phyloP scores from a whole-genome alignment of 92 coral and sea anemone genomes.

The Pocillopora meandrina region DNA sequence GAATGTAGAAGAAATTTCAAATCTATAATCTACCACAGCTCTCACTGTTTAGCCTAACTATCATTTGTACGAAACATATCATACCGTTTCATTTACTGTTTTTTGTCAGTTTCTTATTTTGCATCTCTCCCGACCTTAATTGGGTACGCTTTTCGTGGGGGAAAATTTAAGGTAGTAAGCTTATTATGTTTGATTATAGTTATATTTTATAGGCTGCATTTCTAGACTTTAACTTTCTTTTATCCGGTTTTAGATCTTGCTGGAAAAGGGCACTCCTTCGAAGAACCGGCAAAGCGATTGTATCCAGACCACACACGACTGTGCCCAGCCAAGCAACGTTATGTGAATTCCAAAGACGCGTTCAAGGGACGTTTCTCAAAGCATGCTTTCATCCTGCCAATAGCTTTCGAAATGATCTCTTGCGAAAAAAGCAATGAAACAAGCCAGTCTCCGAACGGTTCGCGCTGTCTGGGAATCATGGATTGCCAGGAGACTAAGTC shows the following conservation, averaged over 20 bases:
- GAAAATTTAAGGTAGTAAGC: not conserved
- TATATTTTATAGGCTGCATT: not conserved
- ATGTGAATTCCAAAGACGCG: slow-evolving; percentile 19
- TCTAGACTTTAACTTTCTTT: not conserved
- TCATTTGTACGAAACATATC: too few species aligned
- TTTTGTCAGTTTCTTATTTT: too few species aligned
- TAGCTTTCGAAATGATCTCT: not conserved
- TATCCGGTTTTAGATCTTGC: not conserved
- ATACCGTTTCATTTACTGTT: too few species aligned
- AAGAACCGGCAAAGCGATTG: slow-evolving; percentile 14
- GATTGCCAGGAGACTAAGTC: slow-evolving; percentile 38
- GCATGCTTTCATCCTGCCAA: slow-evolving; percentile 7
- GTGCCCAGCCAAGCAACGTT: slow-evolving; percentile 22
- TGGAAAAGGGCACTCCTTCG: not conserved
- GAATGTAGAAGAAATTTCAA: too few species aligned
- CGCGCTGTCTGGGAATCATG: slow-evolving; percentile 37
- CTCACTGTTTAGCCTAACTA: too few species aligned
- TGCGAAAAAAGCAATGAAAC: slow-evolving; percentile 4
- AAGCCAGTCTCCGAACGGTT: not conserved
- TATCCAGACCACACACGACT: slow-evolving; percentile 25
- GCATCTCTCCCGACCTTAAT: too few species aligned
- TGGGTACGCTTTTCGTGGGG: not conserved
- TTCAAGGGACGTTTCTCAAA: slow-evolving; percentile 32
- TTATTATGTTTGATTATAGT: too few species aligned
- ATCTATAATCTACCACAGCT: too few species aligned